Base-by-base conservation (phyloP, 2,113 vertebrate genomes). In the Leptodactylus fuscus region DNA sequence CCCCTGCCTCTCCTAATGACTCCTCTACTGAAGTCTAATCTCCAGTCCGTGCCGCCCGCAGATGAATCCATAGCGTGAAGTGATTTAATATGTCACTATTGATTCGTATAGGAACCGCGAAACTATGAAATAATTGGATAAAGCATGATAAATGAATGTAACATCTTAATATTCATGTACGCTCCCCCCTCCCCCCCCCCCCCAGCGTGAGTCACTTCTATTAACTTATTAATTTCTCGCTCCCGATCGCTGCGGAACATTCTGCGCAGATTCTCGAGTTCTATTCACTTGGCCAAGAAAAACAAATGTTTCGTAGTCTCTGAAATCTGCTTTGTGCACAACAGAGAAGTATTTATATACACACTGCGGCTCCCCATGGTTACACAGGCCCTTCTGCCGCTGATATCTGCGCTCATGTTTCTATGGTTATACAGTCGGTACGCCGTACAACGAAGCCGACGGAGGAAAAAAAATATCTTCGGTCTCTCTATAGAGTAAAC, bases 341-440 rank as follows among this genome's bases (percentile, higher is more conserved):
- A 80, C 55, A 60, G 27, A 3, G 11, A 10, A 79, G 53, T 79
- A 58, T 60, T 62, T 80, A 80, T 80, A 62, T 46, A 62, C 27
- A 80, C 34, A 38, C 65, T 22, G 65, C 65, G 32, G 55, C 77
- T 80, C 58, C 38, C 77, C 55, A 62, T 80, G 77, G 77, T 55
- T 80, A 80, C 76, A n/a, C 32, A 22, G 58, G 9, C 53, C 38
- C 55, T 78, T 78, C 76, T 55, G 41, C 71, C 12, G 60, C 11
- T 16, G n/a, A 24, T 44, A 36, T 62, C 58, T 62, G 13, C n/a
- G n/a, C n/a, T 24, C 22, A 62, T 8, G 77, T 80, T 80, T 62
- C 77, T 80, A 80, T 80, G 77, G 77, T 80, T 80, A 80, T 80
- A 18, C 32, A 10, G 65, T 69, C 32, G 5, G 9, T 60, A 27